Base-by-base conservation (phyloP, 1,140 invertebrate species). In the Panagrolaimus sp. region DNA sequence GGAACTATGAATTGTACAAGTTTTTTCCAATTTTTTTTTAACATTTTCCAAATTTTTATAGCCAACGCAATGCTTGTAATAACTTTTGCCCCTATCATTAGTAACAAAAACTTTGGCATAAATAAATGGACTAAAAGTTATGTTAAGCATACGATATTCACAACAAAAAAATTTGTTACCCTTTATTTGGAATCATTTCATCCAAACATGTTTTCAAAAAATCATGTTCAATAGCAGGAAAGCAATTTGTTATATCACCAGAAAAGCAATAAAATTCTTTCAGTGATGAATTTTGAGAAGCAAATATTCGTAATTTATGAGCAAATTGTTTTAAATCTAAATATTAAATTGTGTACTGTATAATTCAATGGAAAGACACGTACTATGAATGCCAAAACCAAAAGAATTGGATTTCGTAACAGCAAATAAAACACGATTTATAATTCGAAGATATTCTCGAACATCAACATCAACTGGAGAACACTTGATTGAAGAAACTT, bases 201-300 rank as follows among this genome's bases (percentile, higher is more conserved):
- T n/a, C 26, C 48, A 52, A 12, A 0, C n/a, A n/a, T 9, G 9
- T 7, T 52, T 52, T 24, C 17, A 52, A 24, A 52, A 52, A 21
- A 24, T 52, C 48, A 10, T 52, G 48, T 15, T 24, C n/a, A 52
- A 52, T n/a, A 0, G 48, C 17, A n/a, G 48, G 48, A 15, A 52
- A 52, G 14, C 48, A 52, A 24, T 52, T 52, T 8, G 48, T 21
- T 21, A 52, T 52, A 24, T 52, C 48, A 52, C 48, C 26, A 7
- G 48, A 52, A n/a, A 52, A 21, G 48, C n/a, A n/a, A 52, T 21
- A 52, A 24, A 21, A 52, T 24, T 52, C 48, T 52, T n/a, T 52
- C 9, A n/a, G 17, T 52, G 48, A 8, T 52, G 1, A 24, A 52
- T 15, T 52, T 52, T n/a, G 48, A 8, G 2, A 52, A 21, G 10